Evolutionary conservation across 2,113 vertebrate genomes (phyloP).

Genomic region (Oenanthe oenanthe): DNA sequence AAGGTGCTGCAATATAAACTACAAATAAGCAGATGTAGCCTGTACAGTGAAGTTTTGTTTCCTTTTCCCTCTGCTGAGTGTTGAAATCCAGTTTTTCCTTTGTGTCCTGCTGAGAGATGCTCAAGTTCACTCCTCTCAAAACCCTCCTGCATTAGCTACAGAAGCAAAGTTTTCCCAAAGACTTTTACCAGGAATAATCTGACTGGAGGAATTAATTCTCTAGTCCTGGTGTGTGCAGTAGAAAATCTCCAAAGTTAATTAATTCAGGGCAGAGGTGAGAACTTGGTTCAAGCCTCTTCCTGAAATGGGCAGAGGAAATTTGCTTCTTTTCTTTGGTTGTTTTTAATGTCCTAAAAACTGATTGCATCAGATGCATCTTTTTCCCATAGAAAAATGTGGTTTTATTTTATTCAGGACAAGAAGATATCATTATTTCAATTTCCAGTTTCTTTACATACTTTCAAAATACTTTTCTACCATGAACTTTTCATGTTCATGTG

Average conservation of each 20-base stretch:
- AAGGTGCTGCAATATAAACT: neutral
- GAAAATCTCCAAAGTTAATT: accelerated
- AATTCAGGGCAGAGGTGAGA: neutral
- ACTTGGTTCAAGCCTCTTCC: neutral
- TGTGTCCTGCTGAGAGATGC: neutral
- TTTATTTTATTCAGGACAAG: neutral
- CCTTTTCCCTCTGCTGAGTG: neutral
- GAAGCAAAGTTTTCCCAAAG: neutral
- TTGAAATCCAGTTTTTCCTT: neutral
- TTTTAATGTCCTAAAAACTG: accelerated
- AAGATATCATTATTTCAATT: neutral
- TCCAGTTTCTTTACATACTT: neutral
- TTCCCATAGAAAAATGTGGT: accelerated
- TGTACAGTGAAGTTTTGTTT: neutral
- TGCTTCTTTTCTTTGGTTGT: accelerated
- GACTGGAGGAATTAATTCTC: neutral
- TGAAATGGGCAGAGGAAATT: neutral
- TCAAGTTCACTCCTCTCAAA: neutral
- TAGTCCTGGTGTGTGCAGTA: neutral
- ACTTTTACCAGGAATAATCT: neutral
- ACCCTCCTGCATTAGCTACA: no score
- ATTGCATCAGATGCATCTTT: neutral
- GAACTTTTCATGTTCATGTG: neutral
- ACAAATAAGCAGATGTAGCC: neutral
- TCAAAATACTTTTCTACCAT: neutral